Conservation (phyloP, 2,113 vertebrate genomes). For the Takifugu flavidus region DNA sequence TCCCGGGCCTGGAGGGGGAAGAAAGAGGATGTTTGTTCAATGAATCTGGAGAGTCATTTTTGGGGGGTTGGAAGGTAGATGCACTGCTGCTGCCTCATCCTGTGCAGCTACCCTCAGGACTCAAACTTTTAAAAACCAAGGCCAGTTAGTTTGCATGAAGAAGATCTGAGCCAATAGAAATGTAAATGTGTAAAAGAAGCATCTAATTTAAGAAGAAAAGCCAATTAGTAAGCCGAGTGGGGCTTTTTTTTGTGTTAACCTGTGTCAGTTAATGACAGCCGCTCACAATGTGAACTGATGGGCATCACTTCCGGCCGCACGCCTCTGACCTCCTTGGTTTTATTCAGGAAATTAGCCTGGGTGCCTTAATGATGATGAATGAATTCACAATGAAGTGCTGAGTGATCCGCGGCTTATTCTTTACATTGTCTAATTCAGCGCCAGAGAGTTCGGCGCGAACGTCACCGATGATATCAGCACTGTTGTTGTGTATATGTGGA, state of each 20-base stretch:
- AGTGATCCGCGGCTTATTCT: background rate
- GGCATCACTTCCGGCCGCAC: background rate
- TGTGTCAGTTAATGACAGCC: background rate
- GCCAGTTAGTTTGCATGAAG: background rate
- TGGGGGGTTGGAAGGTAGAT: background rate
- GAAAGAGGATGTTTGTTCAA: background rate
- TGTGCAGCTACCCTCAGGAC: background rate
- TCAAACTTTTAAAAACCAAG: background rate
- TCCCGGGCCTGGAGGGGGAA: background rate
- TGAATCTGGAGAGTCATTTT: background rate
- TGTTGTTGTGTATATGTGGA: too few relatives aligned
- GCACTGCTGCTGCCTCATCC: background rate
- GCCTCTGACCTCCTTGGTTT: background rate
- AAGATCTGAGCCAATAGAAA: background rate
- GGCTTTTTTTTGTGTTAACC: background rate
- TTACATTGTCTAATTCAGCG: too few relatives aligned
- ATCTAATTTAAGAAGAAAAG: background rate
- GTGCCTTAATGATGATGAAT: background rate
- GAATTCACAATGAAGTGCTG: background rate
- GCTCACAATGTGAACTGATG: constrained; percentile 6
- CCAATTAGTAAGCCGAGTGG: background rate
- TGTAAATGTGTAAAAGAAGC: background rate
- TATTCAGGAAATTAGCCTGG: background rate
- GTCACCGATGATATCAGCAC: too few relatives aligned
- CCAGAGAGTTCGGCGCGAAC: too few relatives aligned